phyloP scores from a whole-genome alignment of 2,797 vertebrate species.

The Astyanax mexicanus region DNA sequence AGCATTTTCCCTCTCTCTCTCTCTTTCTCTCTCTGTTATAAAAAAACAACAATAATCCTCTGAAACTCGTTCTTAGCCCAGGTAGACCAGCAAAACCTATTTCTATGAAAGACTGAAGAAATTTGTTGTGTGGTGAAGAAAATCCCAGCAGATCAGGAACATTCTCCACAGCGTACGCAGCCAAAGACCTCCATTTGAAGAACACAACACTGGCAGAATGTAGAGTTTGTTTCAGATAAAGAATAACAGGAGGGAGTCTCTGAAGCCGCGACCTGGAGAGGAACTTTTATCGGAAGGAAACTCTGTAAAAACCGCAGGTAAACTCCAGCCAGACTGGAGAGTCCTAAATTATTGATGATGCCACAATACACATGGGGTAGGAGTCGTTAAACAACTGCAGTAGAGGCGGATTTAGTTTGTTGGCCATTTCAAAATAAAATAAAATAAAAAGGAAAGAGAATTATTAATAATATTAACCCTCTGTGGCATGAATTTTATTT shows the following conservation, averaged over 20 bases:
- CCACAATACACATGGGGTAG: no score
- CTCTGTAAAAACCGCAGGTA: no score
- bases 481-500: no score
- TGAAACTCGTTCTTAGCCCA: neutral
- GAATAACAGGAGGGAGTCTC: neutral
- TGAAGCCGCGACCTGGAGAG: neutral
- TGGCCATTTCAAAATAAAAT: no score
- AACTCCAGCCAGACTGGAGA: no score
- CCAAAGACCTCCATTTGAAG: neutral
- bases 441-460: no score
- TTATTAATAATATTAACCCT: no score
- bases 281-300: neutral
- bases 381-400: no score
- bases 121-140: slow-evolving; percentile 2
- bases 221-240: neutral
- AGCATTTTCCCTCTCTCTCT: neutral
- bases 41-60: neutral
- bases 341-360: no score
- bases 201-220: neutral
- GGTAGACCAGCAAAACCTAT: neutral
- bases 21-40: neutral
- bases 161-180: neutral
- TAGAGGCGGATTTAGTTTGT: no score
- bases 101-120: neutral
- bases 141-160: neutral